Conservation (phyloP, 2,888 invertebrate species). For the Machimus atricapillus region DNA sequence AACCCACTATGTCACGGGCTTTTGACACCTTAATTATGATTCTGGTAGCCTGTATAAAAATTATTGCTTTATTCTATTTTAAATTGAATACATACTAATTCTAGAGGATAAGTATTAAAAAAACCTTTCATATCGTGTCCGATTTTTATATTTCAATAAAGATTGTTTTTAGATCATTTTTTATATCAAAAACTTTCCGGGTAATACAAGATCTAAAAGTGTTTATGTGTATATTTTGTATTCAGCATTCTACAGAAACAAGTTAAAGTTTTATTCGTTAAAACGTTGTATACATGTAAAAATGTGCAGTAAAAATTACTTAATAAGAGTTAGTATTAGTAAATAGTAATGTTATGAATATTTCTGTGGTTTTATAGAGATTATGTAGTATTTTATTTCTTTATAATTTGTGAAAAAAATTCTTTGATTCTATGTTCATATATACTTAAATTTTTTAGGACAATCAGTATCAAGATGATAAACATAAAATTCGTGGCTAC, state of each 20-base stretch:
- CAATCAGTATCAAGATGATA: slow-evolving; percentile 63
- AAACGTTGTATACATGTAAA: neutral
- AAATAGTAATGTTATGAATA: neutral
- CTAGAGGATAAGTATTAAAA: neutral
- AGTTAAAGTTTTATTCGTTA: neutral
- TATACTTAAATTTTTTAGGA: slow-evolving; percentile 55
- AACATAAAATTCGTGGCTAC: slow-evolving; percentile 70
- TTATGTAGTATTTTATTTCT: neutral
- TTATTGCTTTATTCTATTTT: neutral
- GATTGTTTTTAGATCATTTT: neutral
- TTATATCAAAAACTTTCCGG: neutral
- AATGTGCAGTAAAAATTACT: neutral
- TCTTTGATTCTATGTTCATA: neutral
- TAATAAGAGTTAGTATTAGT: neutral
- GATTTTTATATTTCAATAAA: neutral
- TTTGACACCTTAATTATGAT: neutral
- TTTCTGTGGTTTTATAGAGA: neutral
- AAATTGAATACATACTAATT: neutral
- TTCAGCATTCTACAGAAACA: neutral
- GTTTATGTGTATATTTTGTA: neutral
- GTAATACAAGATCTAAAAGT: neutral
- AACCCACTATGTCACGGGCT: neutral
- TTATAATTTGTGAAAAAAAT: neutral
- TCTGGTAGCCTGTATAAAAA: neutral
- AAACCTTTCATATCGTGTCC: neutral